Evolutionary conservation across 2,113 vertebrate genomes (phyloP).

Genomic region (Corythaixoides concolor): DNA sequence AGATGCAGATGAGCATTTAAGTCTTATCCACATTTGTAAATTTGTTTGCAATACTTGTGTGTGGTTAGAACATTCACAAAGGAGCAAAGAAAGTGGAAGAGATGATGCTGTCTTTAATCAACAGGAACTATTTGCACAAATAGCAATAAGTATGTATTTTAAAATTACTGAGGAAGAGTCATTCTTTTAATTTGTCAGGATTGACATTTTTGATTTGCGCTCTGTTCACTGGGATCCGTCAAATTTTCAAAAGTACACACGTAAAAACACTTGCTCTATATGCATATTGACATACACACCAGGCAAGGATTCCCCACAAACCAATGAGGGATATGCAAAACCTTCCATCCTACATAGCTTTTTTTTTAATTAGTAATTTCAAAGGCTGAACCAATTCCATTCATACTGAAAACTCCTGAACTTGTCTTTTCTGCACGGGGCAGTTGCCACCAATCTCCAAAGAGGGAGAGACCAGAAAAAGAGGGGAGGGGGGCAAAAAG

Average conservation of each 20-base stretch:
- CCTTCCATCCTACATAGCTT: background rate
- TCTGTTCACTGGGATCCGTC: background rate
- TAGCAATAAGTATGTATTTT: background rate
- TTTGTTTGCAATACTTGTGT: background rate
- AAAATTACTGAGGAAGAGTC: background rate
- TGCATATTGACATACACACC: background rate
- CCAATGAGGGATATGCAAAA: background rate
- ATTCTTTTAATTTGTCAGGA: background rate
- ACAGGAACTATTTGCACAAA: background rate
- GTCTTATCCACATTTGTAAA: background rate
- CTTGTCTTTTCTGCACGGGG: background rate
- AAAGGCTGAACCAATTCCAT: background rate
- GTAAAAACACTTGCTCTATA: background rate
- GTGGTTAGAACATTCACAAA: background rate
- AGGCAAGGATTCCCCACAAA: background rate
- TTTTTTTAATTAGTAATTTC: background rate
- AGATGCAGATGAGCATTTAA: slow-evolving; percentile 28
- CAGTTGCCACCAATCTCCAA: background rate
- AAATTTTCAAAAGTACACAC: background rate
- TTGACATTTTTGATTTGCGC: background rate
- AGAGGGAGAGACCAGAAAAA: background rate
- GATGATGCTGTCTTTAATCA: background rate
- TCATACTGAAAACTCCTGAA: background rate
- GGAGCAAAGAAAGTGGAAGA: background rate
- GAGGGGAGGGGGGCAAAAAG: background rate